Percentiles rank a stretch among this genome's conserved stretches.
These are phyloP conservation scores for Aspidiotus rigidus DNA, from an alignment of 2,888 invertebrate species.

Conservation along the genomic window DNA sequence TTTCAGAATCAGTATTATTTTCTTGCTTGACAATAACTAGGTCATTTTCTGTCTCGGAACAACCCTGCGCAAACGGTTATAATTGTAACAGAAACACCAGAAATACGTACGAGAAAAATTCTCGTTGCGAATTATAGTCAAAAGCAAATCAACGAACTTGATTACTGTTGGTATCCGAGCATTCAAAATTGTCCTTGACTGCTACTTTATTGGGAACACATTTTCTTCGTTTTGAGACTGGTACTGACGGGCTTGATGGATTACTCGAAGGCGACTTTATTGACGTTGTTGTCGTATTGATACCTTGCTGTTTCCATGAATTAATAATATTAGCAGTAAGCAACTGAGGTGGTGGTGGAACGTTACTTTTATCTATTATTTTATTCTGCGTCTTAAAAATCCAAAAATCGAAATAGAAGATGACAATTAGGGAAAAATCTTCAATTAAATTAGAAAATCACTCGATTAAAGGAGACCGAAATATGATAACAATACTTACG, in stretches of 20 bases:
- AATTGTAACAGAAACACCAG: not conserved
- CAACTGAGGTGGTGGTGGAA: slow-evolving; percentile 34
- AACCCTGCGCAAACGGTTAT: slow-evolving; percentile 11
- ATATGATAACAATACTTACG: not conserved
- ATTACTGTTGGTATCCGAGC: slow-evolving; percentile 31
- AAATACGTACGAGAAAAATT: not conserved
- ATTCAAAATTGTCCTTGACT: slow-evolving; percentile 29
- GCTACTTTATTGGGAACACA: slow-evolving; percentile 37
- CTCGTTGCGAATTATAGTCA: not conserved
- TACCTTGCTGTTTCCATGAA: slow-evolving; percentile 16
- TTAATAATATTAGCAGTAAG: slow-evolving; percentile 32
- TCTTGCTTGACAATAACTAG: slow-evolving; percentile 15
- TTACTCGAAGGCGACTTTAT: slow-evolving; percentile 22
- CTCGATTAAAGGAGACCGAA: slow-evolving; percentile 7
- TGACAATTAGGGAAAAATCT: not conserved
- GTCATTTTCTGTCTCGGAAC: slow-evolving; percentile 28
- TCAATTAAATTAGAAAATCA: not conserved
- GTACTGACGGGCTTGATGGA: slow-evolving; percentile 31
- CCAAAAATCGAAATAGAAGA: not conserved
- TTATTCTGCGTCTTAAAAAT: slow-evolving; percentile 20
- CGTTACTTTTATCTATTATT: slow-evolving; percentile 16
- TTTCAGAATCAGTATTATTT: slow-evolving; percentile 7
- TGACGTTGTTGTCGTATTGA: slow-evolving; percentile 10
- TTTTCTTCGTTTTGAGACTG: slow-evolving; percentile 38
- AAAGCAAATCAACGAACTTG: slow-evolving; percentile 8